Conservation (phyloP, 2,113 vertebrate genomes). For the Stigmatopora argus region DNA sequence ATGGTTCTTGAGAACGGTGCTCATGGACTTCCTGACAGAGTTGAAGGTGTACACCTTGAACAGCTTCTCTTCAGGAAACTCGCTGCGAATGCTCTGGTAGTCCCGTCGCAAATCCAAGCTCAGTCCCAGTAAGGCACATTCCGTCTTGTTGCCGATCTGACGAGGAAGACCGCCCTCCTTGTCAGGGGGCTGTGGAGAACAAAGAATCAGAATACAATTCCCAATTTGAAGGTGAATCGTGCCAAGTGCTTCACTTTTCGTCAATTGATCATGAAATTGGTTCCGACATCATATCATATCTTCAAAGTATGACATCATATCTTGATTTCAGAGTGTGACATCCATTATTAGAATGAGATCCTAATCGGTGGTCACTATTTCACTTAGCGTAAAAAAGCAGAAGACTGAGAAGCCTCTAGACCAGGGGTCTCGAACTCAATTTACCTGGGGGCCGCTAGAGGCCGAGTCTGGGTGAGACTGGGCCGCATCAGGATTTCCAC, state of each 20-base stretch:
- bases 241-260: background rate
- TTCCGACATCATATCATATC: no score
- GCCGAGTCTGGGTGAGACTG: no score
- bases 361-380: background rate
- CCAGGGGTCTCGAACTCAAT: no score
- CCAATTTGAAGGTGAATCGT: background rate
- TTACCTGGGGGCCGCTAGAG: no score
- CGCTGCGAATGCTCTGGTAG: slow-evolving; percentile 88
- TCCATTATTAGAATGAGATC: background rate
- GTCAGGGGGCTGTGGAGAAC: slow-evolving; percentile 79
- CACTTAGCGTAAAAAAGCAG: background rate
- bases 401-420: background rate
- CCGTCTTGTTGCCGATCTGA: slow-evolving; percentile 98
- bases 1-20: slow-evolving; percentile 88
- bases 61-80: slow-evolving; percentile 89
- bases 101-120: slow-evolving; percentile 82
- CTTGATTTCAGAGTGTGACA: no score
- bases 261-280: no score
- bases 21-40: slow-evolving; percentile 97
- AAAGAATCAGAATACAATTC: slow-evolving; percentile 6
- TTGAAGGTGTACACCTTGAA: slow-evolving; percentile 99
- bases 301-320: background rate
- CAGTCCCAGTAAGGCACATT: slow-evolving; percentile 98
- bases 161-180: slow-evolving; percentile 92
- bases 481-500: no score